phyloP scores from a whole-genome alignment of 2,888 invertebrate species.

The Mylabris sibirica region DNA sequence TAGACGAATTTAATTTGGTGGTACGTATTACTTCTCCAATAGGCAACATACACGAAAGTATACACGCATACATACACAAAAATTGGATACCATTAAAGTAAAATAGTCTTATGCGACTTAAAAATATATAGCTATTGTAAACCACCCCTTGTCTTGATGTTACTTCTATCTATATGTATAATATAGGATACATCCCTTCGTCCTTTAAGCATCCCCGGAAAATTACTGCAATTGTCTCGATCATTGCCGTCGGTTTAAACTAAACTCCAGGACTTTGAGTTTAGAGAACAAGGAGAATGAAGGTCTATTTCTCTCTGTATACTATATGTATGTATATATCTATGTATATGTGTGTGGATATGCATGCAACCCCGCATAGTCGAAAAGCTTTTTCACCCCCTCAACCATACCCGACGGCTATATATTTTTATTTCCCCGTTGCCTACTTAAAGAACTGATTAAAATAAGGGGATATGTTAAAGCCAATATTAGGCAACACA shows the following conservation, averaged over 20 bases:
- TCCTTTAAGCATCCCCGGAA: conserved; percentile 54
- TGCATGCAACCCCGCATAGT: conserved; percentile 8
- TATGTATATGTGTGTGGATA: neutral
- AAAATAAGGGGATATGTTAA: conserved; percentile 60
- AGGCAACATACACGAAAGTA: conserved; percentile 45
- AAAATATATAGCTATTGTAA: conserved; percentile 56
- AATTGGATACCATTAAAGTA: conserved; percentile 58
- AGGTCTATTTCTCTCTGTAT: neutral
- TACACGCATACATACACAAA: conserved; percentile 40
- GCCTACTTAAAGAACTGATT: conserved; percentile 63
- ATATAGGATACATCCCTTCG: conserved; percentile 33
- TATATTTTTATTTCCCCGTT: conserved; percentile 63
- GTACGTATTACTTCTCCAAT: neutral
- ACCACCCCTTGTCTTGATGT: conserved; percentile 44
- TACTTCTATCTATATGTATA: conserved; percentile 21
- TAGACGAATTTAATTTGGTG: conserved; percentile 56
- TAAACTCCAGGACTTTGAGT: conserved; percentile 42
- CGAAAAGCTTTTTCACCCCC: conserved; percentile 23
- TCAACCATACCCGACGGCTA: conserved; percentile 51
- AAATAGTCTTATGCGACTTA: conserved; percentile 54
- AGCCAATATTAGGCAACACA: conserved; percentile 56
- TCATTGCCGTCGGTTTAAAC: conserved; percentile 58
- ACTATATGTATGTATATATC: neutral
- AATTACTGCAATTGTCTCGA: conserved; percentile 61
- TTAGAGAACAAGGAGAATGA: conserved; percentile 28